phyloP scores from a whole-genome alignment of 2,113 vertebrate species.

The Oplegnathus fasciatus region DNA sequence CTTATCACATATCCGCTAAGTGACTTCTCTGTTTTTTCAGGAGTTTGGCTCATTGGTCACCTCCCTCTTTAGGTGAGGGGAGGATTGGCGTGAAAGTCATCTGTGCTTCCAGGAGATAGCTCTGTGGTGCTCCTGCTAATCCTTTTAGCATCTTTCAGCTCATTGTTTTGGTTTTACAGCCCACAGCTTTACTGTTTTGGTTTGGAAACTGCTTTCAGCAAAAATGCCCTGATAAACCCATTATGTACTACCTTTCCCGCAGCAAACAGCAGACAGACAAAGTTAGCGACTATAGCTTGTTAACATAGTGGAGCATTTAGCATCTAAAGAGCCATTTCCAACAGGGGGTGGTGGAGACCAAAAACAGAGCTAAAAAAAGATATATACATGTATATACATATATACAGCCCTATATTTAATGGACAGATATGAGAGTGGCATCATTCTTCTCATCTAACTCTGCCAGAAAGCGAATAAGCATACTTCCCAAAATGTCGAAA shows the following conservation, averaged over 20 bases:
- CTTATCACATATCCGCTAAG: conserved; percentile 33
- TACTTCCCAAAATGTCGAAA: background rate
- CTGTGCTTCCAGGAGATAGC: conserved; percentile 22
- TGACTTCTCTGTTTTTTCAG: conserved; percentile 22
- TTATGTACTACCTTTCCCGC: background rate
- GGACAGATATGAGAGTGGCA: background rate
- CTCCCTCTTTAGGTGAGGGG: conserved; percentile 10
- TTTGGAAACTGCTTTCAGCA: background rate
- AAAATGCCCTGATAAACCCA: background rate
- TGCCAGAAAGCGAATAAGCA: background rate
- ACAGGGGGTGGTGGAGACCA: background rate
- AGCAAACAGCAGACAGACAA: background rate
- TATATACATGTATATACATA: no score
- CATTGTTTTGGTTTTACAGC: background rate
- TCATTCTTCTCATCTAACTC: background rate
- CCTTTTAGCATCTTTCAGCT: background rate
- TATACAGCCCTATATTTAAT: background rate
- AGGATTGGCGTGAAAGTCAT: background rate
- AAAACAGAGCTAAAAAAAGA: no score
- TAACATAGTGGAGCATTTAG: background rate
- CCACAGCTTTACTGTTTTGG: background rate
- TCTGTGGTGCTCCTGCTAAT: conserved; percentile 20
- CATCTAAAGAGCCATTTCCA: background rate
- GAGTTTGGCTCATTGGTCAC: background rate
- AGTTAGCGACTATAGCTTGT: background rate